Base-by-base conservation (phyloP, 2,797 vertebrate species). In the Tapera naevia region DNA sequence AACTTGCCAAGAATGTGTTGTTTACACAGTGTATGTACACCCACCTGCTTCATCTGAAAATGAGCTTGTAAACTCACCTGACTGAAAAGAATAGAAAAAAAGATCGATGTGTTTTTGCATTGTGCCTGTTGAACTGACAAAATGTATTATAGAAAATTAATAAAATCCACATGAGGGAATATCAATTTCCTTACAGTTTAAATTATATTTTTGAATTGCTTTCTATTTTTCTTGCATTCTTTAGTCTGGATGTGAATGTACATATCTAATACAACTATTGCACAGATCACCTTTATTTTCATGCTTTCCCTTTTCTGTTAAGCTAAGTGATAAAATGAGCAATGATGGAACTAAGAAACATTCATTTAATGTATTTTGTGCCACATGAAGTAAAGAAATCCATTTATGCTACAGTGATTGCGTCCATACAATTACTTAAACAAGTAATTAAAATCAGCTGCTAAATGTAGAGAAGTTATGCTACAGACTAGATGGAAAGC, bases 1-100 rank as follows among this genome's bases (percentile, higher is more conserved):
- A 12, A 45, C 41, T 72, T 92, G 93, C 90, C 95, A 96, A 85
- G 45, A 94, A 79, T 46, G 27, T 80, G 28, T 67, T 96, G 88
- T 90, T 93, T 94, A 75, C 70, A 83, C 25, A 80, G 60, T 64
- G 60, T 89, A 81, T 89, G 50, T 87, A 87, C 65, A 92, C 71
- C 72, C 79, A 91, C 92, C 78, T 91, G 88, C 48, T 94, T 67
- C 84, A 67, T 57, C 57, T 67, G 71, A 91, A 96, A 94, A 87
- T 50, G 37, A 95, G 71, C 33, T 64, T 74, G 28, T 87, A 74
- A 90, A 79, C 53, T 93, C 78, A 94, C 78, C 78, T 96, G 83
- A 89, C 28, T 74, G 71, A 92, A 94, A 93, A 89, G 27, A 75
- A 67, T 18, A 72, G 58, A 37, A 86, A 64, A 64, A 88, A 80